phyloP scores from a whole-genome alignment of 2,113 vertebrate genomes.

The Hepsetus odoe region DNA sequence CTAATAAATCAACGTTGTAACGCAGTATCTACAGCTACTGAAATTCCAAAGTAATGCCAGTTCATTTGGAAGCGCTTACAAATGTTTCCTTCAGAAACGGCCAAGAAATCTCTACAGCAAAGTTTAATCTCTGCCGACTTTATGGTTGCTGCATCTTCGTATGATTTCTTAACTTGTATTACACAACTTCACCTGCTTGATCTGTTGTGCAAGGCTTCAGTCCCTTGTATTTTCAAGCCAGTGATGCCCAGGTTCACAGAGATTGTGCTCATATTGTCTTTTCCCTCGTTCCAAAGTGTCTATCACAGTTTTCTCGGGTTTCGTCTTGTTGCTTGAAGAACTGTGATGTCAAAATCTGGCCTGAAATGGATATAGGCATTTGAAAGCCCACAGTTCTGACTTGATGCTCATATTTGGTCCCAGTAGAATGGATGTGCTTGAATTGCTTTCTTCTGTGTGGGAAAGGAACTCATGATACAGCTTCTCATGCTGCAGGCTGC shows the following conservation, averaged over 20 bases:
- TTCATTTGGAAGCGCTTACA: conserved; percentile 15
- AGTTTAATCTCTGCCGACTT: not conserved
- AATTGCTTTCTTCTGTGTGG: not conserved
- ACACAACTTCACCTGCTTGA: not conserved
- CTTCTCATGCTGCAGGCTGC: not conserved
- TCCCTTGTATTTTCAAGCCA: not conserved
- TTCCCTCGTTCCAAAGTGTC: not conserved
- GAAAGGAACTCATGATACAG: not conserved
- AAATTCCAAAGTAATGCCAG: conserved; percentile 4
- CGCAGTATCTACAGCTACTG: not conserved
- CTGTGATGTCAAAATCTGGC: not conserved
- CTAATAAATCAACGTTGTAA: too few relatives aligned
- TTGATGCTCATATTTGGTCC: conserved; percentile 5
- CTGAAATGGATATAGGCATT: not conserved
- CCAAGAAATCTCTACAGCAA: not conserved
- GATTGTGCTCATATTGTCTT: not conserved
- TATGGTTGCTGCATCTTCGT: not conserved
- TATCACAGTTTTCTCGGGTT: not conserved
- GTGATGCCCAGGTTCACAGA: not conserved
- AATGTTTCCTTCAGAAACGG: conserved; percentile 10
- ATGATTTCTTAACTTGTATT: not conserved
- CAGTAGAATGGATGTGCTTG: not conserved
- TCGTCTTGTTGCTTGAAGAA: not conserved
- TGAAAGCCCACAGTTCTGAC: not conserved
- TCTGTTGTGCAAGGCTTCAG: not conserved